Conservation (phyloP, 2,113 vertebrate genomes). For the Damaliscus lunatus region DNA sequence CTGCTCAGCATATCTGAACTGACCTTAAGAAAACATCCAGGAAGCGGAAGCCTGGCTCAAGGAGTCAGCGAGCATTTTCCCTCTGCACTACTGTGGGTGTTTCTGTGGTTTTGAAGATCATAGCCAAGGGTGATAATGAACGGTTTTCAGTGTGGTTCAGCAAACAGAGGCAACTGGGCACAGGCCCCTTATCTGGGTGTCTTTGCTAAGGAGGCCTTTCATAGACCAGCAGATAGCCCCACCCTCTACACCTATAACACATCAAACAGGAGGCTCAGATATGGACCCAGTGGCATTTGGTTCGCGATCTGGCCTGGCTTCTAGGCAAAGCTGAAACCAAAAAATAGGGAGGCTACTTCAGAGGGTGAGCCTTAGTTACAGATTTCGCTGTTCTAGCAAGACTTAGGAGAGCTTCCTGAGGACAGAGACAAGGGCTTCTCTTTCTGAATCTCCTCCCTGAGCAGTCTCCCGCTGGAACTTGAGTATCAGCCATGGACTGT, state of each 20-base stretch:
- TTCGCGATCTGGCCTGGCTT: not conserved
- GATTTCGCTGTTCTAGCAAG: not conserved
- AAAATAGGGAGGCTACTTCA: not conserved
- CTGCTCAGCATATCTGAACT: not conserved
- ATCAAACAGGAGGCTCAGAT: not conserved
- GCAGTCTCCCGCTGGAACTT: not conserved
- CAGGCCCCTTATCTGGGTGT: not conserved
- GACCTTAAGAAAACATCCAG: not conserved
- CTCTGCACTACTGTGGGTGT: not conserved
- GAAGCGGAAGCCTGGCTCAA: not conserved
- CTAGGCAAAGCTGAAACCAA: not conserved
- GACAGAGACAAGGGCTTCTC: not conserved
- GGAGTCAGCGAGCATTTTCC: not conserved
- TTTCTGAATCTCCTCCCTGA: not conserved
- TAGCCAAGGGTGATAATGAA: not conserved
- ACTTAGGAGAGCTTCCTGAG: not conserved
- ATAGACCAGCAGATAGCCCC: not conserved
- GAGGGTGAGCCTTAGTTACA: not conserved
- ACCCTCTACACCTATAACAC: not conserved
- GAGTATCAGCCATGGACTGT: accelerated
- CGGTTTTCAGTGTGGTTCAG: not conserved
- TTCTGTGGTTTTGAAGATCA: not conserved
- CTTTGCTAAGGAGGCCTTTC: not conserved
- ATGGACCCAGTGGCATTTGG: not conserved
- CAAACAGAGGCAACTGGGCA: not conserved